phyloP scores from a whole-genome alignment of 2,113 vertebrate species.

The Elephantulus edwardii region DNA sequence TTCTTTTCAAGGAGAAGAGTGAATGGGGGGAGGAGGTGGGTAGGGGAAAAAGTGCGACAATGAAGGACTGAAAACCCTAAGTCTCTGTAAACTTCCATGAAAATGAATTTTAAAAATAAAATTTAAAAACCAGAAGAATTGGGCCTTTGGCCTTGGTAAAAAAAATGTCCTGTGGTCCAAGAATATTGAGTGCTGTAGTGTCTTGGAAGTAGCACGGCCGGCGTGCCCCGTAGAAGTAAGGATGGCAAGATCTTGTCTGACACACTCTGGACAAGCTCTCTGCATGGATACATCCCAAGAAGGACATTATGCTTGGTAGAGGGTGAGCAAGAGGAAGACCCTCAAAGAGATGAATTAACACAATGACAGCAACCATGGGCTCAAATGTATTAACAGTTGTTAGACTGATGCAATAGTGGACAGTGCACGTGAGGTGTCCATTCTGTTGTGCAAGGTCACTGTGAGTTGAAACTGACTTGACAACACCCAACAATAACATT shows the following conservation, averaged over 20 bases:
- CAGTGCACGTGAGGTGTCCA: neutral
- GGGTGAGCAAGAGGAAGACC: neutral
- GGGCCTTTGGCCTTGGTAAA: neutral
- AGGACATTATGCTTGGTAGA: neutral
- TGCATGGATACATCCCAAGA: neutral
- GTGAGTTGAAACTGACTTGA: neutral
- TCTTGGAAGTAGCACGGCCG: neutral
- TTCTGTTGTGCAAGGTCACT: neutral
- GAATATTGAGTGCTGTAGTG: neutral
- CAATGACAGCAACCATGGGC: neutral
- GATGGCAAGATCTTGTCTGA: neutral
- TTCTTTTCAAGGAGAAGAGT: too few species aligned
- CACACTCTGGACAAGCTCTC: neutral
- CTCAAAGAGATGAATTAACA: too few species aligned
- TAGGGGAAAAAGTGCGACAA: too few species aligned
- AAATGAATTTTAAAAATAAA: neutral
- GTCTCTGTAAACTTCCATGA: too few species aligned
- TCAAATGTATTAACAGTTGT: neutral
- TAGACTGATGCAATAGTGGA: neutral
- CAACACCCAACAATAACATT: neutral
- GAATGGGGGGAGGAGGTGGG: too few species aligned
- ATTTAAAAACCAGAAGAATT: neutral
- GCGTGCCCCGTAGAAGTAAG: neutral
- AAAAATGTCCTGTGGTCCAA: neutral
- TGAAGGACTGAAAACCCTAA: too few species aligned